Base-by-base conservation (phyloP, 2,113 vertebrate genomes). In the Furnarius figulus region DNA sequence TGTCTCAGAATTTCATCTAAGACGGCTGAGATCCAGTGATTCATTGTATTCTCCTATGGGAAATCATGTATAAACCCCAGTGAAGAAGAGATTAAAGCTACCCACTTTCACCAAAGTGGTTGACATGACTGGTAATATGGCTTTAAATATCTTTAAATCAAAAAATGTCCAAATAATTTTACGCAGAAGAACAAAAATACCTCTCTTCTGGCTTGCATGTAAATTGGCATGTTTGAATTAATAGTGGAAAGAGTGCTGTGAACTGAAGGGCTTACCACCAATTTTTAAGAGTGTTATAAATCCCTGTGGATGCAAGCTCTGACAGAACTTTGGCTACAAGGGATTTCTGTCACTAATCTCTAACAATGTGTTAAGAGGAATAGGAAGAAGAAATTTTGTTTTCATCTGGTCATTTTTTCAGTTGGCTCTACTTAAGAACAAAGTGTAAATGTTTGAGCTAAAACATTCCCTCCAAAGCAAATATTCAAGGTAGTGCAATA, bases 111-210 rank as follows among this genome's bases (percentile, higher is more conserved):
- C 81, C 79, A 53, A 81, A 91, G 56, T 50, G 63, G 74, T 42
- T 89, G 82, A 89, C 73, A 52, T 77, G 42, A 37, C 40, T 81
- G 50, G 20, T 81, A 81, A 67, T 53, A 61, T 81, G 62, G 82
- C 68, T 96, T 97, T 70, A 94, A 82, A 55, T 77, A 83, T 85
- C 85, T 94, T 81, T 76, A 96, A 96, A 96, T 93, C 47, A 97
- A 95, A 70, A 98, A 97, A 47, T 40, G 95, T 92, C 66, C 68
- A 91, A 90, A 90, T 46, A 89, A 87, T 93, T 97, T 97, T 95
- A 86, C 46, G 76, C 72, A 62, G 95, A 95, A 95, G 20, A 33
- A 93, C 95, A 91, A 96, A 97, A 90, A 73, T 53, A 33, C 33
- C 24, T 82, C 12, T 70, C 10, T 62, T 87, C 88, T 90, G 84